Evolutionary conservation across 2,888 invertebrate species (phyloP).

Genomic region (Notodonta dromedarius): DNA sequence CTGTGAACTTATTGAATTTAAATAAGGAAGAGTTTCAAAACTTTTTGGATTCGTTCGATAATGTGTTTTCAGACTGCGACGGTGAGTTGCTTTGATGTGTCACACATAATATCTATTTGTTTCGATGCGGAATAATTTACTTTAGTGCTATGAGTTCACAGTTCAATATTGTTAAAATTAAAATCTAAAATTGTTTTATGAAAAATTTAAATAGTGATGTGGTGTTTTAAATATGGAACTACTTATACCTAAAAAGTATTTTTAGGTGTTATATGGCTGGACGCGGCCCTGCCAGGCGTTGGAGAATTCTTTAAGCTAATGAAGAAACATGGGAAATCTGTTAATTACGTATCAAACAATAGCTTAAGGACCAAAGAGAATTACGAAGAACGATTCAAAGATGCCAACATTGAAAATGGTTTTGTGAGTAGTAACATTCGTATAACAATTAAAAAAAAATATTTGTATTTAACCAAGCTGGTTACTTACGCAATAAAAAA

Average conservation of each 20-base stretch:
- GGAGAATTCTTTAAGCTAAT: conserved; percentile 73
- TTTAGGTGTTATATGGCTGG: conserved; percentile 81
- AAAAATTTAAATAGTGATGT: too few relatives aligned
- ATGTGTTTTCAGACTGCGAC: conserved; percentile 91
- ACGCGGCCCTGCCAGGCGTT: conserved; percentile 63
- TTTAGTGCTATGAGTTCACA: too few relatives aligned
- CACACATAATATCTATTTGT: background rate
- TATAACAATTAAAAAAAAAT: too few relatives aligned
- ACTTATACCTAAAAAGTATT: too few relatives aligned
- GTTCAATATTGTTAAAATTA: too few relatives aligned
- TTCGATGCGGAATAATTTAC: too few relatives aligned
- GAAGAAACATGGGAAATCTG: conserved; percentile 74
- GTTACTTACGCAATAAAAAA: too few relatives aligned
- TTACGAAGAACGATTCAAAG: conserved; percentile 59
- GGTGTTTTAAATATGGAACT: too few relatives aligned
- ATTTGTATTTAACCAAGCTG: too few relatives aligned
- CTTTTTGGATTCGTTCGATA: conserved; percentile 87
- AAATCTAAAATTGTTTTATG: too few relatives aligned
- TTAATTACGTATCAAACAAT: conserved; percentile 82
- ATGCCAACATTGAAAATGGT: conserved; percentile 64
- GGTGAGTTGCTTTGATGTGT: conserved; percentile 77
- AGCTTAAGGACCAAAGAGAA: conserved; percentile 63
- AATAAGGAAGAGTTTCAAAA: conserved; percentile 69
- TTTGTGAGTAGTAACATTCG: conserved; percentile 54
- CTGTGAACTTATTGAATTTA: conserved; percentile 71